Percentiles rank a stretch among this genome's conserved stretches.
phyloP scores from a whole-genome alignment of 1,140 invertebrate genomes.

The Meteorus sp. region DNA sequence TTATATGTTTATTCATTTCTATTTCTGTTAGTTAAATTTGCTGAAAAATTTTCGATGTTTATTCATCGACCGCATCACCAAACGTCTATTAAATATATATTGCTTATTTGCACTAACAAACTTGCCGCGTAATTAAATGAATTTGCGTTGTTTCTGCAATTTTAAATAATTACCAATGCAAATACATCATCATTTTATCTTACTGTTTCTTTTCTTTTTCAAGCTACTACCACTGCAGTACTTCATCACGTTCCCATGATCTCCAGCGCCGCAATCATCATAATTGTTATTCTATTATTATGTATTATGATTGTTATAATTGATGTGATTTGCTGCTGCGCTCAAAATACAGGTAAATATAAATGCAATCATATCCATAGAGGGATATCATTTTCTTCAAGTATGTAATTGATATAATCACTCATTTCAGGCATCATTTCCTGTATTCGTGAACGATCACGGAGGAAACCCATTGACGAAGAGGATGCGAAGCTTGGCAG shows the following conservation, averaged over 20 bases:
- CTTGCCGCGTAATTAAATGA: too few relatives aligned
- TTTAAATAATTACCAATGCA: conserved; percentile 4
- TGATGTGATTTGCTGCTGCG: conserved; percentile 76
- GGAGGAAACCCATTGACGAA: conserved; percentile 69
- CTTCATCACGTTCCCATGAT: conserved; percentile 64
- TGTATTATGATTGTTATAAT: conserved; percentile 75
- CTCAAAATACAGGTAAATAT: conserved; percentile 59
- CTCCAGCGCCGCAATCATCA: conserved; percentile 76
- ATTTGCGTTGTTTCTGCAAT: too few relatives aligned
- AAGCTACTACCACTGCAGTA: conserved; percentile 64
- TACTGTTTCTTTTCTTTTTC: conserved; percentile 42
- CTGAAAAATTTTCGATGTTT: too few relatives aligned
- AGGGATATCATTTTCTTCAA: conserved; percentile 1
- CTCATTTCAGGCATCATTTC: conserved; percentile 68
- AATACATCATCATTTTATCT: conserved; percentile 32
- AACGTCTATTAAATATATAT: conserved; percentile 48
- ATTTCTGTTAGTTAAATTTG: conserved; percentile 5
- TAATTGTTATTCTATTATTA: conserved; percentile 73
- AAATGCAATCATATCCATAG: conserved; percentile 7
- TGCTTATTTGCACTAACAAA: conserved; percentile 57
- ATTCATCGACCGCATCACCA: conserved; percentile 45
- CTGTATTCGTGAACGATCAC: conserved; percentile 68
- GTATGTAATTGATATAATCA: not conserved
- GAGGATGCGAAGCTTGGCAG: conserved; percentile 81
- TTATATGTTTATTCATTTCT: not conserved